Evolutionary conservation across 2,888 invertebrate species (phyloP).

Genomic region (Machimus rusticus): DNA sequence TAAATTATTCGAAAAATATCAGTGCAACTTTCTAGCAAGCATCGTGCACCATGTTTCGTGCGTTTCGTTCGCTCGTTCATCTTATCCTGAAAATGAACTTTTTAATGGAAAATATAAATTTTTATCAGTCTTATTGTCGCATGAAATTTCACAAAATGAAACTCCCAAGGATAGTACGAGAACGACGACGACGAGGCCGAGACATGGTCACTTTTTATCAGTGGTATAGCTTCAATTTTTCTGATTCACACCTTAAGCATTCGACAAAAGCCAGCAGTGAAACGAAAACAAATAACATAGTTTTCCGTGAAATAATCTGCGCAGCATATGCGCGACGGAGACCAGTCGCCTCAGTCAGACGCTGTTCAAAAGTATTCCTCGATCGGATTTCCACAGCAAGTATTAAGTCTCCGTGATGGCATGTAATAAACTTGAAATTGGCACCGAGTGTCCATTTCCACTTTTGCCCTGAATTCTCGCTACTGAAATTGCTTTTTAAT

Average conservation of each 20-base stretch:
- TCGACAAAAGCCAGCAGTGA: background rate
- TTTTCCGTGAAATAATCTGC: slow-evolving; percentile 25
- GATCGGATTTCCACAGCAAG: background rate
- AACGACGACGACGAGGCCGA: background rate
- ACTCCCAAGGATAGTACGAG: background rate
- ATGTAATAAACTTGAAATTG: background rate
- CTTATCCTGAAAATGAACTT: background rate
- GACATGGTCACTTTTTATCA: background rate
- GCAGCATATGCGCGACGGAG: background rate
- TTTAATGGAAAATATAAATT: background rate
- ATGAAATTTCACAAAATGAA: background rate
- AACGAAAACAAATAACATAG: slow-evolving; percentile 13
- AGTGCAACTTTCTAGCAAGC: background rate
- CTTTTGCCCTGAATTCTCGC: background rate
- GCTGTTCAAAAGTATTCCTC: background rate
- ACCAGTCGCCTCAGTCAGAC: background rate
- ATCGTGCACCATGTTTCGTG: background rate
- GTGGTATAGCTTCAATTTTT: background rate
- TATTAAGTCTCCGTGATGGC: background rate
- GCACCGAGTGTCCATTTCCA: background rate
- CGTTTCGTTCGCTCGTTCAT: background rate
- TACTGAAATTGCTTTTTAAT: background rate
- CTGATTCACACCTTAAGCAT: slow-evolving; percentile 8
- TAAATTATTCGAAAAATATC: background rate
- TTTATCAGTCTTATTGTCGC: background rate